Evolutionary conservation across 2,888 invertebrate genomes (phyloP).

Genomic region (Dolichomitus sp.): DNA sequence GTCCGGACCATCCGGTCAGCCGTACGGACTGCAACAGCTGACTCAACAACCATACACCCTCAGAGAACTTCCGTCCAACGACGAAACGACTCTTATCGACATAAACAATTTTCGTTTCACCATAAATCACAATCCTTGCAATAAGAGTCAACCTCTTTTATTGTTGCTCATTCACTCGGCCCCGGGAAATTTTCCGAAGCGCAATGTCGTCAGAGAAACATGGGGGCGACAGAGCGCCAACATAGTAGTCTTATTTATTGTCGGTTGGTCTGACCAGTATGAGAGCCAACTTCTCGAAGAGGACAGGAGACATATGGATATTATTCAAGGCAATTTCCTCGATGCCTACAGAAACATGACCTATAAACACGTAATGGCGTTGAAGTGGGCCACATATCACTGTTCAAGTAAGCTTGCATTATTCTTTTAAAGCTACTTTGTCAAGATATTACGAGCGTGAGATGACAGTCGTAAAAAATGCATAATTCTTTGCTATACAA

Average conservation of each 20-base stretch:
- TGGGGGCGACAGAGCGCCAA: slow-evolving; percentile 84
- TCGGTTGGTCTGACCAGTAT: slow-evolving; percentile 82
- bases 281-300: slow-evolving; percentile 83
- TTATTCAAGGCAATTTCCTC: slow-evolving; percentile 87
- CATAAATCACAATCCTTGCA: slow-evolving; percentile 88
- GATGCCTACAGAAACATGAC: slow-evolving; percentile 88
- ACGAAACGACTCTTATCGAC: slow-evolving; percentile 82
- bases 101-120: slow-evolving; percentile 89
- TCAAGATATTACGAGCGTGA: no score
- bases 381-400: slow-evolving; percentile 87
- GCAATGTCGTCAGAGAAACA: slow-evolving; percentile 85
- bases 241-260: slow-evolving; percentile 84
- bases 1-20: slow-evolving; percentile 68
- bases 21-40: slow-evolving; percentile 41
- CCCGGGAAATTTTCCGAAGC: slow-evolving; percentile 84
- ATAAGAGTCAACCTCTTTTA: slow-evolving; percentile 84
- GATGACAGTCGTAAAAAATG: no score
- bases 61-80: slow-evolving; percentile 79
- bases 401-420: slow-evolving; percentile 83
- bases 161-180: slow-evolving; percentile 87
- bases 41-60: slow-evolving; percentile 72
- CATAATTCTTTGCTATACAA: no score
- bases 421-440: background rate
- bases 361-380: slow-evolving; percentile 88
- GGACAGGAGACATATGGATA: slow-evolving; percentile 84